Evolutionary conservation across 2,888 invertebrate genomes (phyloP), one percentile per base, ranked within the genome.

Genomic region (Palloptera scutellata): DNA sequence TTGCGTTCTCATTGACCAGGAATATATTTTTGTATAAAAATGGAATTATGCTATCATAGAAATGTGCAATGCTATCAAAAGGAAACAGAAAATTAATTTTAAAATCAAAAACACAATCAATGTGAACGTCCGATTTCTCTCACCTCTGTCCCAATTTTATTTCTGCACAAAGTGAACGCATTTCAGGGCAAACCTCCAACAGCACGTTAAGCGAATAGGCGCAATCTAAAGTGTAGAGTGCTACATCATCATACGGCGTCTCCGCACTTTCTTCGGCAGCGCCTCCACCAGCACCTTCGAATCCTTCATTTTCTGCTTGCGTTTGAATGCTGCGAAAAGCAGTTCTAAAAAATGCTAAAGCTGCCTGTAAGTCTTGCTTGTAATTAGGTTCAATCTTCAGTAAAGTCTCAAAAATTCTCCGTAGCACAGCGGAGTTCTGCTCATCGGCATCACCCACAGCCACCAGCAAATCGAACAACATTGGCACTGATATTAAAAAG

Each of bases 401-500:
- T 48, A 94, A 87, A 41, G 88, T 89, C 0, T 87, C 85, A 43
- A 95, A 79, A 73, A 95, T 87, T 74, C 89, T 88, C 0, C 86
- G 81, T 13, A 95, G 85, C 53, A 91, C 86, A 1, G 81, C 78
- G 0, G 84, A 77, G 78, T 94, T 94, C 5, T 83, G 78, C 0
- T 84, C 79, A 79, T 93, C 92, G 60, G 88, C 89, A 58, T 87
- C 86, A 0, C 92, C 93, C 75, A 92, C 94, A 10, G 92, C 86
- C 52, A 91, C 87, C 78, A 93, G 91, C 12, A 95, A 81, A 80
- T 95, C 95, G 85, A 93, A 89, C 62, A 95, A 83, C 78, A 92
- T 91, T 0, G 95, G 93, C 72, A 95, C 87, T n/a, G 95, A 93
- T 76, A 94, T 90, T 72, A 96, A 86, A 82, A 90, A 94, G 74